A percentile compares a stretch with the other conserved stretches of the same genome.
Conservation (phyloP, 2,113 vertebrate species). For the Bubalus kerabau region DNA sequence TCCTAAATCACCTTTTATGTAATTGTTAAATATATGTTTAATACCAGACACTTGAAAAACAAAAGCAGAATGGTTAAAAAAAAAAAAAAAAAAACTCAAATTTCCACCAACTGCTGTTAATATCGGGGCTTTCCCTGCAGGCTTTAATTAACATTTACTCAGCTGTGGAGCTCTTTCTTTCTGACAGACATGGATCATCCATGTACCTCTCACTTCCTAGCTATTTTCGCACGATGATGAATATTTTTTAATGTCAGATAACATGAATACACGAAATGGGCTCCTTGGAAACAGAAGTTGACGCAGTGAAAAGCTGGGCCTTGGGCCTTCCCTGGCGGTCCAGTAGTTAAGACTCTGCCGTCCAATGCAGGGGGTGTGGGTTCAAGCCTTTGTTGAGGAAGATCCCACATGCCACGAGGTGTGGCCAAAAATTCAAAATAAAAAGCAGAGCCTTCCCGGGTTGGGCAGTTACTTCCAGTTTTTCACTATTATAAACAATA, state of each 20-base stretch:
- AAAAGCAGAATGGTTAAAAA: neutral
- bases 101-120: neutral
- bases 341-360: neutral
- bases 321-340: neutral
- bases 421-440: neutral
- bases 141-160: neutral
- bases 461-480: neutral
- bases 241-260: neutral
- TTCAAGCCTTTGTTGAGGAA: neutral
- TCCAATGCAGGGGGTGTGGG: neutral
- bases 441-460: neutral
- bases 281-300: neutral
- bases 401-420: neutral
- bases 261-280: fast-evolving
- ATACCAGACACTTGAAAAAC: neutral
- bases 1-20: neutral
- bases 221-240: neutral
- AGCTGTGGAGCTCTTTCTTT: neutral
- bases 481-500: neutral
- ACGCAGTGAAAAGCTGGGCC: neutral
- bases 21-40: neutral
- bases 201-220: neutral
- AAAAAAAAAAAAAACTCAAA: too few relatives aligned
- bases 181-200: neutral
- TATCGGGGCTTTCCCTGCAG: neutral